phyloP scores from a whole-genome alignment of 2,888 invertebrate genomes.

The Eulithis testata region DNA sequence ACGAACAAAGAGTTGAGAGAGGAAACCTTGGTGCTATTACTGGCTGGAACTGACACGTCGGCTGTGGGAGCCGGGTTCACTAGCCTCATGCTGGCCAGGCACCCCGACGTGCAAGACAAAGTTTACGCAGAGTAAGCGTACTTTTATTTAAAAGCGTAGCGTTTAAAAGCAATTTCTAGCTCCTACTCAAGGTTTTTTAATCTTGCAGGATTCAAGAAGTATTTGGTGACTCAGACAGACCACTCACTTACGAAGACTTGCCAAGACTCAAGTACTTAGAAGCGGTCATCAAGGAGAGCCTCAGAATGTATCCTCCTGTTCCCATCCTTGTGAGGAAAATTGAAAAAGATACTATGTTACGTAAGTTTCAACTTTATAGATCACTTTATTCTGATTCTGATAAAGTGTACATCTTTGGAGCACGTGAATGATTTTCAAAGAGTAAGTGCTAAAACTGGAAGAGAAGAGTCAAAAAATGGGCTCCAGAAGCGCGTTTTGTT shows the following conservation, averaged over 20 bases:
- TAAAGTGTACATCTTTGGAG: too few species aligned
- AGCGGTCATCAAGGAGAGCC: constrained; percentile 47
- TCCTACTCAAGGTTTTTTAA: background rate
- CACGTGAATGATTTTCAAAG: too few species aligned
- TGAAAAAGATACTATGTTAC: constrained; percentile 42
- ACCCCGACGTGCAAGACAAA: constrained; percentile 55
- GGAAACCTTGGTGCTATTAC: constrained; percentile 54
- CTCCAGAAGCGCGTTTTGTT: too few species aligned
- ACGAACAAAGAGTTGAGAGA: constrained; percentile 55
- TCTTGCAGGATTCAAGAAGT: constrained; percentile 46
- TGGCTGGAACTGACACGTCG: constrained; percentile 64
- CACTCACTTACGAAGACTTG: constrained; percentile 42
- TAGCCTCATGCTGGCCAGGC: constrained; percentile 50
- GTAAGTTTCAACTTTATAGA: constrained; percentile 41
- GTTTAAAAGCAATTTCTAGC: constrained; percentile 30
- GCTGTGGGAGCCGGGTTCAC: constrained; percentile 55
- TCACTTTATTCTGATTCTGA: too few species aligned
- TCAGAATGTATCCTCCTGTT: constrained; percentile 52
- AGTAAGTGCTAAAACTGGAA: too few species aligned
- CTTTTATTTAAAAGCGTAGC: background rate
- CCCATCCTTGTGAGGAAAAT: constrained; percentile 46
- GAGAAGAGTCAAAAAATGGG: too few species aligned
- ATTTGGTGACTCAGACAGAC: constrained; percentile 42
- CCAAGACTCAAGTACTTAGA: constrained; percentile 47
- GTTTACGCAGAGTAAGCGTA: constrained; percentile 52